Percentiles rank a stretch among this genome's conserved stretches.
These are phyloP conservation scores for Ligdia adustata DNA, from an alignment of 2,888 invertebrate species.

Conservation along the genomic window DNA sequence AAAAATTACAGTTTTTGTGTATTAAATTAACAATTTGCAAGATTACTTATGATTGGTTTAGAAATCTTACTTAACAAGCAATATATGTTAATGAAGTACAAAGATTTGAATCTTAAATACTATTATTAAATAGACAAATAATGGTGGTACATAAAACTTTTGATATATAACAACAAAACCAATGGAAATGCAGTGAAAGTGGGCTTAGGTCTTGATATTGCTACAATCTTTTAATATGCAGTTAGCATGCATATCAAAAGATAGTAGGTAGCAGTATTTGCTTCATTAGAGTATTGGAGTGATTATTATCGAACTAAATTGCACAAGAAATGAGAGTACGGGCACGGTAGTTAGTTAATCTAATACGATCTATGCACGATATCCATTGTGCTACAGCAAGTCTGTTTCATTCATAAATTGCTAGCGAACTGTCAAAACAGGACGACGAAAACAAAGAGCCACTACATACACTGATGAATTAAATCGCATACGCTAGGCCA, in stretches of 20 bases:
- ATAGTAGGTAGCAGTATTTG: no score
- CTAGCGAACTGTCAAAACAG: conserved; percentile 73
- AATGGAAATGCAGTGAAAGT: conserved; percentile 17
- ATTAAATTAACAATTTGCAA: not conserved
- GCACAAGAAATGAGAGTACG: conserved; percentile 38
- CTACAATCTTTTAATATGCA: no score
- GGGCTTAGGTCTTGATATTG: not conserved
- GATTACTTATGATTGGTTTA: conserved; percentile 1
- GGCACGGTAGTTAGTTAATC: conserved; percentile 59
- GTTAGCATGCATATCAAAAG: no score
- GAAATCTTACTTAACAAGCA: not conserved
- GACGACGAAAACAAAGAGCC: conserved; percentile 70
- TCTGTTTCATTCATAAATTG: conserved; percentile 80
- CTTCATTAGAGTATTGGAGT: not conserved
- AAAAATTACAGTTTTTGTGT: no score
- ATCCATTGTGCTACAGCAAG: conserved; percentile 72
- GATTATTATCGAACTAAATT: conserved; percentile 31
- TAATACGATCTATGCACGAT: conserved; percentile 64
- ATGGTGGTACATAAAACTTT: no score
- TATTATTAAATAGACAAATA: no score
- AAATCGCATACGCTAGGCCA: conserved; percentile 32
- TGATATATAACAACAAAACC: not conserved
- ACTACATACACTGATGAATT: conserved; percentile 36
- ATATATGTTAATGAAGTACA: no score
- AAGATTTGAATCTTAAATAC: not conserved